Conservation (phyloP, 30 jellyfish, hydroid and myxozoan species). For the Mastigias papua region DNA sequence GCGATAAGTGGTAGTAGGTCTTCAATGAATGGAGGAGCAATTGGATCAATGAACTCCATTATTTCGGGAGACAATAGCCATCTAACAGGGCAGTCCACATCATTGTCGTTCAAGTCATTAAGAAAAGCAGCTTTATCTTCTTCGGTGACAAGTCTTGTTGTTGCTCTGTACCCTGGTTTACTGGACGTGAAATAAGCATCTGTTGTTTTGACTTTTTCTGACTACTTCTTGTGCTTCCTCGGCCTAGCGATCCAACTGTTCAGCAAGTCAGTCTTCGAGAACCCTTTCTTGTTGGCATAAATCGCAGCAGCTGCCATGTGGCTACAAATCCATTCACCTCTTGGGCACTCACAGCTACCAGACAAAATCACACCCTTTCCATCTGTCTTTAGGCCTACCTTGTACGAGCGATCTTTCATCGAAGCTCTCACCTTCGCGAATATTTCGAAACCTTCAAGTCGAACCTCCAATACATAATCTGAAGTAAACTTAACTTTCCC, state of each 20-base stretch:
- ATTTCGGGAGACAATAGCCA: slow-evolving; percentile 44
- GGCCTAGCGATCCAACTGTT: neutral
- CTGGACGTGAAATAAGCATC: slow-evolving; percentile 6
- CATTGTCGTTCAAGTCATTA: neutral
- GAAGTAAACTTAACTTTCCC: neutral
- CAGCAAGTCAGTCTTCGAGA: slow-evolving; percentile 1
- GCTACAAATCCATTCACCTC: slow-evolving; percentile 1
- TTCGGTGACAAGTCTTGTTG: slow-evolving; percentile 26
- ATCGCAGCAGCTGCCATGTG: slow-evolving; percentile 11
- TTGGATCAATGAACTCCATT: slow-evolving; percentile 15
- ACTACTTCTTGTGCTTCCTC: neutral
- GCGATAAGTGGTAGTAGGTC: slow-evolving; percentile 29
- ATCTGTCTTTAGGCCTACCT: slow-evolving; percentile 1
- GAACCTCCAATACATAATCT: neutral
- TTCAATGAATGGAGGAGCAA: slow-evolving; percentile 42
- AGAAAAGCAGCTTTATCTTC: slow-evolving; percentile 33
- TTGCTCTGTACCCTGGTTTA: slow-evolving; percentile 46
- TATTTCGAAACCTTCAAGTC: neutral
- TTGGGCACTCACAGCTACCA: neutral
- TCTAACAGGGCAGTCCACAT: slow-evolving; percentile 60
- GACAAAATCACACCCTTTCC: neutral
- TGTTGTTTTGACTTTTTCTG: slow-evolving; percentile 20
- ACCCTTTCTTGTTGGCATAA: neutral
- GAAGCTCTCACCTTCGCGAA: neutral
- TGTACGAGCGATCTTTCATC: slow-evolving; percentile 3